Conservation (phyloP, 2,113 vertebrate genomes). For the Bubo bubo region DNA sequence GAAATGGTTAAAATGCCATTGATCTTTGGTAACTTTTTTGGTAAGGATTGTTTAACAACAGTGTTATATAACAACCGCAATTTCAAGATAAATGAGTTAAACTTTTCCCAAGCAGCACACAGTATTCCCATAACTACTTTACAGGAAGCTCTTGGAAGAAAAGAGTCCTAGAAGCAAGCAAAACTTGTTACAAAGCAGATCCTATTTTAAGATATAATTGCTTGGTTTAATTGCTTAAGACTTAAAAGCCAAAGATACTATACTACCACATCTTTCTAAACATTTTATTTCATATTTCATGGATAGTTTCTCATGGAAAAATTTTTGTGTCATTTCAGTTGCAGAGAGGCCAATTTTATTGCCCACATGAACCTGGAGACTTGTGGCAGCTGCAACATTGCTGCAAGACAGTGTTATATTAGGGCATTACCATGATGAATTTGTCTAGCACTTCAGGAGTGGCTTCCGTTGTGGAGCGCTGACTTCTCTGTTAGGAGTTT, state of each 20-base stretch:
- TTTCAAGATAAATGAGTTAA: background rate
- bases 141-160: background rate
- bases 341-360: background rate
- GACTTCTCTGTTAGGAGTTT: background rate
- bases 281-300: background rate
- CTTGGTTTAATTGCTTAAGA: background rate
- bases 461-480: background rate
- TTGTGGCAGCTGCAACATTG: background rate
- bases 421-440: background rate
- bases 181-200: background rate
- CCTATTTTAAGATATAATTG: background rate
- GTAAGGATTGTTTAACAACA: background rate
- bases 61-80: background rate
- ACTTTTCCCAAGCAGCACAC: background rate
- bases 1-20: background rate
- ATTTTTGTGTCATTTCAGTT: background rate
- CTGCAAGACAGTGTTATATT: background rate
- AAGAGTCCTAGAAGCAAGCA: background rate
- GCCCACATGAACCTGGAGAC: background rate
- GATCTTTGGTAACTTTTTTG: background rate
- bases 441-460: background rate
- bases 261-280: background rate
- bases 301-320: background rate
- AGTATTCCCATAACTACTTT: background rate
- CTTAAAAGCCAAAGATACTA: background rate